These are phyloP conservation scores for Acrocera orbiculus DNA, from an alignment of 2,888 invertebrate species.

Conservation along the genomic window DNA sequence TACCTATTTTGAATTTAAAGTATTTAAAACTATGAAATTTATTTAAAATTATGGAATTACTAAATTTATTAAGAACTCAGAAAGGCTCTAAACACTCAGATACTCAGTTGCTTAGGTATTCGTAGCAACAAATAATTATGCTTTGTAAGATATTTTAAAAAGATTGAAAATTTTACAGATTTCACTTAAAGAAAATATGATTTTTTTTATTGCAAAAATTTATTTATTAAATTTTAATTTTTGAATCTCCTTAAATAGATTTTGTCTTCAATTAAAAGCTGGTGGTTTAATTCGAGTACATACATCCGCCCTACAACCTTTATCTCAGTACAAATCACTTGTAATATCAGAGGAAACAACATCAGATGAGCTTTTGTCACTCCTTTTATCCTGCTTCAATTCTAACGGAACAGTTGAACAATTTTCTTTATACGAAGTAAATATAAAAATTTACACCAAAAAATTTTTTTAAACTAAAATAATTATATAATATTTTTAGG, in stretches of 20 bases:
- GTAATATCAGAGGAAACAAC: constrained; percentile 79
- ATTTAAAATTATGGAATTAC: too few species aligned
- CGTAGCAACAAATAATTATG: too few species aligned
- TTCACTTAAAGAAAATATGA: too few species aligned
- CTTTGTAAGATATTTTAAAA: too few species aligned
- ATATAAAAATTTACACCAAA: constrained; percentile 20
- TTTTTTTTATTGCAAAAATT: background rate
- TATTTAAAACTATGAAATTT: too few species aligned
- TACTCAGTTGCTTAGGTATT: too few species aligned
- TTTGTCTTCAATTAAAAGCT: constrained; percentile 70
- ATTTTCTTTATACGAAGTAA: constrained; percentile 74
- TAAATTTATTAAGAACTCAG: too few species aligned
- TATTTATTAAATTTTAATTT: background rate
- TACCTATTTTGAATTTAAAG: too few species aligned
- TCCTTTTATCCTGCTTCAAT: constrained; percentile 70
- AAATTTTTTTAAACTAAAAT: too few species aligned
- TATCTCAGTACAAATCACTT: constrained; percentile 83
- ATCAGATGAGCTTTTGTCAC: constrained; percentile 68
- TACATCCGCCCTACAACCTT: constrained; percentile 78
- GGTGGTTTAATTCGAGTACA: constrained; percentile 86
- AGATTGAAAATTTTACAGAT: too few species aligned
- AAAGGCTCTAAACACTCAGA: too few species aligned
- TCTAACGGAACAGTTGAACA: constrained; percentile 68
- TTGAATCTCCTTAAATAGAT: constrained; percentile 36
- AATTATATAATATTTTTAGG: constrained; percentile 29